Evolutionary conservation across 2,113 vertebrate genomes (phyloP).

Genomic region (Oceanodroma tethys): DNA sequence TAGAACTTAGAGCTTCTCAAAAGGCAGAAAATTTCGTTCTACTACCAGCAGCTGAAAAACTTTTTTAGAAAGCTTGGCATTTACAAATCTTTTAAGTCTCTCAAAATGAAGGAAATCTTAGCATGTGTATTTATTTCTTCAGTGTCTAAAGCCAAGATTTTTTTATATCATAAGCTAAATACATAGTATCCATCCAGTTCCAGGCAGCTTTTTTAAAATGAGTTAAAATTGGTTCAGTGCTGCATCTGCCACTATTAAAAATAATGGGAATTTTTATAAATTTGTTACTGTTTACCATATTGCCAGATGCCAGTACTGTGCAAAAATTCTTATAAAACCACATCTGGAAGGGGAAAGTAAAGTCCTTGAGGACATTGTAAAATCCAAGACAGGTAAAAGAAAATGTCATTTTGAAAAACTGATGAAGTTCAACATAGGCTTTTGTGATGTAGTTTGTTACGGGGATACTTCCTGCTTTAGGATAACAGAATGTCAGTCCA

Average conservation of each 20-base stretch:
- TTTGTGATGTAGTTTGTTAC: background rate
- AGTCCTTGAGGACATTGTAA: background rate
- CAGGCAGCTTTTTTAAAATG: background rate
- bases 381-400: background rate
- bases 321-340: background rate
- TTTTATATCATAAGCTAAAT: background rate
- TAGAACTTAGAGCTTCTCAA: background rate
- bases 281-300: background rate
- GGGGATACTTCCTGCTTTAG: background rate
- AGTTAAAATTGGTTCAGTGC: background rate
- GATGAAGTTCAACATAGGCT: accelerated
- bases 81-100: background rate
- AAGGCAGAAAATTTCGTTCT: background rate
- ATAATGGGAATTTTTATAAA: background rate
- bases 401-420: background rate
- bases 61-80: background rate
- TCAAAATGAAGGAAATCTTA: background rate
- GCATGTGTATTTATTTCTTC: background rate
- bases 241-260: background rate
- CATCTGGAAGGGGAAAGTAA: background rate
- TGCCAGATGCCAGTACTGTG: background rate
- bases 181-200: background rate
- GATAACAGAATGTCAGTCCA: background rate
- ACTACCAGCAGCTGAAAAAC: background rate
- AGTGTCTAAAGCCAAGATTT: background rate